Evolutionary conservation across 2,797 vertebrate species (phyloP).

Genomic region (Euthynnus affinis): DNA sequence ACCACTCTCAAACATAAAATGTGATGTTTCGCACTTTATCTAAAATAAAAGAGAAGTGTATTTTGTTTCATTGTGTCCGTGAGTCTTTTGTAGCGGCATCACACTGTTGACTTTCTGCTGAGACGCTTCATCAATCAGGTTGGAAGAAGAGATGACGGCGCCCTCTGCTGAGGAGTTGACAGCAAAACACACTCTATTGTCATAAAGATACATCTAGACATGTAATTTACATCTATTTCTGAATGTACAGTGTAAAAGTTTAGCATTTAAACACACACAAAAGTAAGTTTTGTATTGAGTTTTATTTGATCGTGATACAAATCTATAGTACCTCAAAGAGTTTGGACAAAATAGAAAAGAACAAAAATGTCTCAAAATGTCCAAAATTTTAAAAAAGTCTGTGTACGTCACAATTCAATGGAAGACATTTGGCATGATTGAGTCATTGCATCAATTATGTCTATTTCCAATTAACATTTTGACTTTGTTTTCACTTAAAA

Average conservation of each 20-base stretch:
- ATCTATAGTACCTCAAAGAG: constrained; percentile 51
- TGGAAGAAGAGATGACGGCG: background rate
- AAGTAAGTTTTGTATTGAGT: background rate
- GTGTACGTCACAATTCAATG: background rate
- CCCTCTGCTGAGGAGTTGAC: constrained; percentile 57
- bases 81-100: background rate
- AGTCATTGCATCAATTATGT: constrained; percentile 8
- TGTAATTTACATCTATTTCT: background rate
- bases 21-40: constrained; percentile 3
- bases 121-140: background rate
- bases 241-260: background rate
- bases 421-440: background rate
- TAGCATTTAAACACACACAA: background rate
- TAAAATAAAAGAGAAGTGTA: constrained; percentile 23
- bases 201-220: background rate
- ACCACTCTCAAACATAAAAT: background rate
- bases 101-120: background rate
- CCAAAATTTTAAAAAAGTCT: constrained; percentile 29
- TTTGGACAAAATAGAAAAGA: constrained; percentile 47
- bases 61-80: background rate
- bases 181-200: background rate
- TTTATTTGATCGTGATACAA: constrained; percentile 66
- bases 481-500: constrained; percentile 8
- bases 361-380: constrained; percentile 7
- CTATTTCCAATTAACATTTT: constrained; percentile 22